These are phyloP conservation scores for Myanophis thanlyinensis DNA, from an alignment of 2,113 vertebrate species.

Conservation along the genomic window DNA sequence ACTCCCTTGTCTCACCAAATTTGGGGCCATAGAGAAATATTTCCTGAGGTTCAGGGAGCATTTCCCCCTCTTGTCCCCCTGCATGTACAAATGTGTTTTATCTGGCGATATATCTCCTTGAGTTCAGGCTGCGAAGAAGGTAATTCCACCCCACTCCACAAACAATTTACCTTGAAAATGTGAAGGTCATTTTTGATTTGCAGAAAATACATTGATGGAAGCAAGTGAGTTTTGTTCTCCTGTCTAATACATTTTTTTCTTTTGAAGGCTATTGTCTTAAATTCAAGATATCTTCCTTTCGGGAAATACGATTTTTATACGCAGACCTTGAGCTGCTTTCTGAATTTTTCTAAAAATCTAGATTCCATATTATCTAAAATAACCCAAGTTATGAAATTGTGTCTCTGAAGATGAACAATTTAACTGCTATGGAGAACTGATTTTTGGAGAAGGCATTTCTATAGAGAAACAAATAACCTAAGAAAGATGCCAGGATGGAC, in stretches of 20 bases:
- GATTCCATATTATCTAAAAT: constrained; percentile 15
- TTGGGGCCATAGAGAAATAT: neutral
- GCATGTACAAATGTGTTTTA: neutral
- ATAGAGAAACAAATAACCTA: neutral
- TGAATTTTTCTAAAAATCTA: neutral
- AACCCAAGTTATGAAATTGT: constrained; percentile 16
- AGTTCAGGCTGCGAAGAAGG: neutral
- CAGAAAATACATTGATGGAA: neutral
- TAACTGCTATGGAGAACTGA: neutral
- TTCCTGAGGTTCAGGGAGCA: neutral
- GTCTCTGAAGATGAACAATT: constrained; percentile 28
- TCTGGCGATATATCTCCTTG: neutral
- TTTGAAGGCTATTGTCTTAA: neutral
- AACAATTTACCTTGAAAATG: neutral
- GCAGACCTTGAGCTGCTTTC: neutral
- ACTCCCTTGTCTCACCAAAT: neutral
- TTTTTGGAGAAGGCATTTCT: constrained; percentile 33
- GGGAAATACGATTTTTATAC: neutral
- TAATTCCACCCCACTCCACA: neutral
- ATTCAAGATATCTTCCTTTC: neutral
- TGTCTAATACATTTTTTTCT: neutral
- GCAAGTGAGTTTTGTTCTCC: neutral
- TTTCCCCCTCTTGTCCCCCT: neutral
- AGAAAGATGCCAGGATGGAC: neutral
- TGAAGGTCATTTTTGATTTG: neutral